phyloP scores from a whole-genome alignment of 2,113 vertebrate species.

The Thomomys bottae region DNA sequence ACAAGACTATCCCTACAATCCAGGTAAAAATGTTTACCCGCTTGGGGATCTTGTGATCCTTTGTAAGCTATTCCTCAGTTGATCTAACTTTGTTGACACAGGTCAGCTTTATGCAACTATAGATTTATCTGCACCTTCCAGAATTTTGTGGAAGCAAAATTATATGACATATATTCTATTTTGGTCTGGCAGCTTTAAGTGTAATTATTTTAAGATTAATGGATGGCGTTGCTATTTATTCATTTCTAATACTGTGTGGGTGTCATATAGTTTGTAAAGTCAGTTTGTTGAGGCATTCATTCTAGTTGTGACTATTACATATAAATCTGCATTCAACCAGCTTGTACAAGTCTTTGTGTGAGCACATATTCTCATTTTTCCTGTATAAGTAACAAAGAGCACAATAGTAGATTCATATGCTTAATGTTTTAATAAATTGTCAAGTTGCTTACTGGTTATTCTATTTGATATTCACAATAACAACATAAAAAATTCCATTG shows the following conservation, averaged over 20 bases:
- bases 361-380: background rate
- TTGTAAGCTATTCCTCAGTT: background rate
- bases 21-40: constrained; percentile 11
- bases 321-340: background rate
- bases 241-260: background rate
- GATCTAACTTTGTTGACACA: too few relatives aligned
- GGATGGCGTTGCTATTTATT: background rate
- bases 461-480: background rate
- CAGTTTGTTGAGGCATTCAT: background rate
- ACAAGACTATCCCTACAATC: background rate
- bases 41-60: background rate
- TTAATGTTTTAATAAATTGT: background rate
- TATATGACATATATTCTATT: background rate
- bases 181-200: background rate
- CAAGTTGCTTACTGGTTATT: background rate
- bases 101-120: background rate
- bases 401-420: background rate
- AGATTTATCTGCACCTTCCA: background rate
- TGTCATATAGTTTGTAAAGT: background rate
- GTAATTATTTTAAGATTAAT: background rate
- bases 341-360: background rate
- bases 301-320: background rate
- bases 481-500: background rate
- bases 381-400: background rate
- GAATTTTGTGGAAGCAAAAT: background rate